A percentile compares a stretch with the other conserved stretches of the same genome.
These are phyloP conservation scores for Cottoperca gobio DNA, from an alignment of 2,797 vertebrate genomes.

Conservation along the genomic window DNA sequence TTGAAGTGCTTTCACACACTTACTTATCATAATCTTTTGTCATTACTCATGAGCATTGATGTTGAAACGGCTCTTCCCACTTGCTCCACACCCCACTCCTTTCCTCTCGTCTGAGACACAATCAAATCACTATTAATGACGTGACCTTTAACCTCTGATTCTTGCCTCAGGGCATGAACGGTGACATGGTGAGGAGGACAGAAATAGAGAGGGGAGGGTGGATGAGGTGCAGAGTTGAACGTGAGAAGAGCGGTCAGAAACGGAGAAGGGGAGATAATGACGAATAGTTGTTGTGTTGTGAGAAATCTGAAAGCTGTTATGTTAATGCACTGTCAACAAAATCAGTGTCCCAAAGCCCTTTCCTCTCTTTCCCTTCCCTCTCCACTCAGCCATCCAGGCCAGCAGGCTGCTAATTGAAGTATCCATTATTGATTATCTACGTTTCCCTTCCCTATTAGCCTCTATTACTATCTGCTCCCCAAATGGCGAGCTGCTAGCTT, in stretches of 20 bases:
- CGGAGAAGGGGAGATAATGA: background rate
- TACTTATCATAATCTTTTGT: background rate
- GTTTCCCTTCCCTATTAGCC: slow-evolving; percentile 51
- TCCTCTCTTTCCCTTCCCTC: background rate
- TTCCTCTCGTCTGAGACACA: slow-evolving; percentile 1
- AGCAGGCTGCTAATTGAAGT: slow-evolving; percentile 45
- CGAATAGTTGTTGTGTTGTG: slow-evolving; percentile 8
- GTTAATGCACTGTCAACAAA: slow-evolving; percentile 8
- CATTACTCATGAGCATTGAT: slow-evolving; percentile 10
- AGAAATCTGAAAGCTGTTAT: slow-evolving; percentile 12
- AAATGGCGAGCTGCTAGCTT: slow-evolving; percentile 22
- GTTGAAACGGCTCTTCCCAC: slow-evolving; percentile 3
- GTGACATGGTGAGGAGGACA: background rate
- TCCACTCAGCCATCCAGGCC: slow-evolving; percentile 9
- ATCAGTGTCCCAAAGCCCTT: background rate
- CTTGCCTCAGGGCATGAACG: background rate
- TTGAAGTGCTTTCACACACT: background rate
- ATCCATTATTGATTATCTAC: slow-evolving; percentile 62
- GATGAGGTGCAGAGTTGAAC: background rate
- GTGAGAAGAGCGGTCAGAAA: background rate
- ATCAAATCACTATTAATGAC: slow-evolving; percentile 26
- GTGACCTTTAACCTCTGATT: slow-evolving; percentile 44
- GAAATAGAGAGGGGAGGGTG: background rate
- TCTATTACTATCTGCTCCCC: slow-evolving; percentile 39
- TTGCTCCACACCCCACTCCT: background rate